These are phyloP conservation scores for Ibycter americanus DNA, from an alignment of 2,797 vertebrate species.

Conservation along the genomic window DNA sequence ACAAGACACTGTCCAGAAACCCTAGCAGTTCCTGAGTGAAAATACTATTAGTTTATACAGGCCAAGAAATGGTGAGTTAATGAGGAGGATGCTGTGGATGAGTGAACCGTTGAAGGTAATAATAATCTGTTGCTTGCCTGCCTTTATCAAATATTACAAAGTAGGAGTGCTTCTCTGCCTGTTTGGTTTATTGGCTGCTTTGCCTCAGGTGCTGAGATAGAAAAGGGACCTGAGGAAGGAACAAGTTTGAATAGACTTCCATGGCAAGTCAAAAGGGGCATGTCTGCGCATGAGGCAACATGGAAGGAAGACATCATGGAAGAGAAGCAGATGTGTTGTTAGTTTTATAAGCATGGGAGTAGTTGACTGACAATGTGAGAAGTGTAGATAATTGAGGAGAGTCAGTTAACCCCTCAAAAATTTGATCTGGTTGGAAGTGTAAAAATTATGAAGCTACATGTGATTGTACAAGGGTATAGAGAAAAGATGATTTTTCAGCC, in stretches of 20 bases:
- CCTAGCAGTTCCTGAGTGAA: background rate
- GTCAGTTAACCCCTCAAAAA: background rate
- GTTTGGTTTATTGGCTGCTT: background rate
- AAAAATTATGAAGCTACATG: background rate
- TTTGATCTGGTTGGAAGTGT: background rate
- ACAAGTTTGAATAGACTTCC: background rate
- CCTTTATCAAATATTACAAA: background rate
- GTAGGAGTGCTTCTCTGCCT: background rate
- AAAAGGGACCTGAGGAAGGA: background rate
- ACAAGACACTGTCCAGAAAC: background rate
- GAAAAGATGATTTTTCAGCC: background rate
- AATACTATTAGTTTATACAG: background rate
- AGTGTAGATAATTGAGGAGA: background rate
- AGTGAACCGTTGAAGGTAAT: background rate
- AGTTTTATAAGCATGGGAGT: background rate
- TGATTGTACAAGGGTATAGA: background rate
- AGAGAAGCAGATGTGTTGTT: background rate
- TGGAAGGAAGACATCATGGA: background rate
- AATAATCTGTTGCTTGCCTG: background rate
- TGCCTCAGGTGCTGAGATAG: background rate
- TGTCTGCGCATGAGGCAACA: background rate
- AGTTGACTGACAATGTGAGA: background rate
- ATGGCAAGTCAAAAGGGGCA: background rate
- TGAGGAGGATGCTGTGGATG: background rate
- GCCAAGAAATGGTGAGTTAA: background rate